Percentiles rank a stretch among this genome's conserved stretches.
These are phyloP conservation scores for Crypturellus undulatus DNA, from an alignment of 2,113 vertebrate species.

Conservation along the genomic window DNA sequence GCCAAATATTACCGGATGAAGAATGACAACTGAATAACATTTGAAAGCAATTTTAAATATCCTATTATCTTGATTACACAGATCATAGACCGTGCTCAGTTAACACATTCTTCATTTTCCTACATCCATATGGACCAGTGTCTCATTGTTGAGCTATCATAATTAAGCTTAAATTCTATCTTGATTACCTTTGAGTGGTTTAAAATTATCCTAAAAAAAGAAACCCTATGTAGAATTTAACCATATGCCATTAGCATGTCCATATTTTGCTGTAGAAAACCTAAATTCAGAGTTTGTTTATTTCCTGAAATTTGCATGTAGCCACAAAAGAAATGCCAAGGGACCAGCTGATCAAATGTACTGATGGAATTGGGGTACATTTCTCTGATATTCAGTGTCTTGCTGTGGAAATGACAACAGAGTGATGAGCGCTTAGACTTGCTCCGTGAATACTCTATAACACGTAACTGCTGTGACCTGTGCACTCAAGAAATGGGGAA, in stretches of 20 bases:
- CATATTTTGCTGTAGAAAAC: not conserved
- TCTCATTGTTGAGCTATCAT: not conserved
- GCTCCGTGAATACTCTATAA: not conserved
- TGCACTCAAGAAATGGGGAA: not conserved
- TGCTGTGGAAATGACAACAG: not conserved
- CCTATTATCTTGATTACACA: not conserved
- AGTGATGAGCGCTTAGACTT: not conserved
- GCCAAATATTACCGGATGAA: not conserved
- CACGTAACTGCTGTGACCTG: not conserved
- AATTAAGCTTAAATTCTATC: not conserved
- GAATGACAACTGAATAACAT: not conserved
- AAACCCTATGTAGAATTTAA: not conserved
- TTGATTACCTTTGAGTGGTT: not conserved
- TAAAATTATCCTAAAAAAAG: not conserved
- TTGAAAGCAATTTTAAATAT: not conserved
- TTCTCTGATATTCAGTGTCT: not conserved
- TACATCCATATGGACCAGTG: not conserved
- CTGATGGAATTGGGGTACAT: not conserved
- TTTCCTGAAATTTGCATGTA: rapidly evolving
- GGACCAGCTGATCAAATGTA: not conserved
- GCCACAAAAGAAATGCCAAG: not conserved
- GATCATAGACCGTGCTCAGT: not conserved
- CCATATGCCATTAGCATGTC: not conserved
- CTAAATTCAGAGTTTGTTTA: not conserved
- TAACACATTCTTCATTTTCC: not conserved